Conservation (phyloP, 2,888 invertebrate species). For the Salticus scenicus region DNA sequence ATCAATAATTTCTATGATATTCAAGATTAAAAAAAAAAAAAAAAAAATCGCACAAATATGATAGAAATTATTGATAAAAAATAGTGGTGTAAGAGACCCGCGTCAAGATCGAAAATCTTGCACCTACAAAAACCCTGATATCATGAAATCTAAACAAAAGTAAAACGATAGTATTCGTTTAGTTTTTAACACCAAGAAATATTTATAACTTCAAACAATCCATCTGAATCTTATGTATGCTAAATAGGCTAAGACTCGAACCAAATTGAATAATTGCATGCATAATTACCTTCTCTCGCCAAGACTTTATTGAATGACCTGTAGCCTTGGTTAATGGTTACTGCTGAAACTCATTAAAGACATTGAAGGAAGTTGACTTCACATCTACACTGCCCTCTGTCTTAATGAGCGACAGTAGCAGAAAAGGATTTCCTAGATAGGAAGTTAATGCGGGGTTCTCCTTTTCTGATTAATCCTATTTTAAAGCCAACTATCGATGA, state of each 20-base stretch:
- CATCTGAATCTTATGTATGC: conserved; percentile 49
- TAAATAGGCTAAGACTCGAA: conserved; percentile 45
- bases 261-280: conserved; percentile 59
- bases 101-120: too few species aligned
- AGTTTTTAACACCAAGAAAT: too few species aligned
- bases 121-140: too few species aligned
- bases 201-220: not conserved
- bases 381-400: conserved; percentile 44
- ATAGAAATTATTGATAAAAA: too few species aligned
- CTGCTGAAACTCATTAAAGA: conserved; percentile 58
- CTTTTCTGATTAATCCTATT: conserved; percentile 37
- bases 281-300: conserved; percentile 48
- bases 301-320: conserved; percentile 59
- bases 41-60: too few species aligned
- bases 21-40: too few species aligned
- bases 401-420: conserved; percentile 51
- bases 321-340: conserved; percentile 47
- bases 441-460: conserved; percentile 46
- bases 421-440: conserved; percentile 33
- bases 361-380: conserved; percentile 45
- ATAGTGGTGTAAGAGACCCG: too few species aligned
- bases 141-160: too few species aligned
- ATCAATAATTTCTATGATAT: too few species aligned
- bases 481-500: conserved; percentile 3
- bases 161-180: too few species aligned